Conservation (phyloP, 2,113 vertebrate species). For the Panthera leo region DNA sequence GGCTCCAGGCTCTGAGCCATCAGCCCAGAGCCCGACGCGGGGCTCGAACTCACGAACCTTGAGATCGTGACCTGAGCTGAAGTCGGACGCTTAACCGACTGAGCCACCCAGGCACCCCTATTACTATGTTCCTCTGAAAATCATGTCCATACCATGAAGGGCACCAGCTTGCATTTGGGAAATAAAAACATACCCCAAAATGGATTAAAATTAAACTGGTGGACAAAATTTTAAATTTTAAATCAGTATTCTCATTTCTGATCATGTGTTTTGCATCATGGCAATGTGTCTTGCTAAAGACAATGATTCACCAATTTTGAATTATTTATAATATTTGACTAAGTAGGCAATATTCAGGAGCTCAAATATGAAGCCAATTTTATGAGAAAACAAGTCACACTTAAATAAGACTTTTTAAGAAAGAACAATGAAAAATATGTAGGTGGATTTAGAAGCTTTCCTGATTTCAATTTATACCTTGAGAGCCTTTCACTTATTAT, state of each 20-base stretch:
- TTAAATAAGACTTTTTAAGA: constrained; percentile 37
- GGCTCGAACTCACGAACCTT: no score
- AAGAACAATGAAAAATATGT: constrained; percentile 19
- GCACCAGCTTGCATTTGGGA: not conserved
- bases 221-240: constrained; percentile 14
- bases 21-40: no score
- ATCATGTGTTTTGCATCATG: not conserved
- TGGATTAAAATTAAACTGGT: not conserved
- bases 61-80: no score
- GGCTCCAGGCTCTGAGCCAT: no score
- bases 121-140: not conserved
- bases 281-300: constrained; percentile 22
- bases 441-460: not conserved
- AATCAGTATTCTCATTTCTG: not conserved
- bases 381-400: constrained; percentile 23
- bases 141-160: not conserved
- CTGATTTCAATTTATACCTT: not conserved
- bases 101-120: not conserved
- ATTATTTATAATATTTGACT: constrained; percentile 21
- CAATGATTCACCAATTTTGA: constrained; percentile 26
- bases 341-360: constrained; percentile 21
- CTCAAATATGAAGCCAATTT: constrained; percentile 33
- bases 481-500: constrained; percentile 1
- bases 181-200: not conserved
- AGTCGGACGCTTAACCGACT: no score